Evolutionary conservation across 2,797 vertebrate genomes (phyloP).

Genomic region (Galagoides demidoff): DNA sequence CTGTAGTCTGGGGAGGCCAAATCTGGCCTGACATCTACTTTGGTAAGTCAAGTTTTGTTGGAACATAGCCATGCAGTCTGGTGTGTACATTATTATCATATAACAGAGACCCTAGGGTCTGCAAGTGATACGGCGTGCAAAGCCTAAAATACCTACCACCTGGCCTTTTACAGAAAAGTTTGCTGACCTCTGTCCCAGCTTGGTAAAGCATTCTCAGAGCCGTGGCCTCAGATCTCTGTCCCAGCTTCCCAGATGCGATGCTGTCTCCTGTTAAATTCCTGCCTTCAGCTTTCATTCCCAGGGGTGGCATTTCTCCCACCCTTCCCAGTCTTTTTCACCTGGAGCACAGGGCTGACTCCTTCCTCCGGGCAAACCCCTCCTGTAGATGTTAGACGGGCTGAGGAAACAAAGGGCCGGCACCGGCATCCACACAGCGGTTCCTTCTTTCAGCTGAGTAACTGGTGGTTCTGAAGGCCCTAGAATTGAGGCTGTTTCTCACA

Average conservation of each 20-base stretch:
- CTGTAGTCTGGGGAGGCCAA: fast-evolving
- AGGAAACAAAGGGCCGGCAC: fast-evolving
- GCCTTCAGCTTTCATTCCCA: neutral
- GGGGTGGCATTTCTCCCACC: fast-evolving
- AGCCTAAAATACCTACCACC: neutral
- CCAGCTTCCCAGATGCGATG: neutral
- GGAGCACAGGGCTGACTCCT: neutral
- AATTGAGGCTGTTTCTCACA: neutral
- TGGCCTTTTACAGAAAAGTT: neutral
- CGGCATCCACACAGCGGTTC: fast-evolving
- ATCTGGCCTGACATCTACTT: neutral
- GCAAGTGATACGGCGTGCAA: neutral
- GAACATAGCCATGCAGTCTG: neutral
- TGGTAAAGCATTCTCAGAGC: neutral
- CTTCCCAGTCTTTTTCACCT: neutral
- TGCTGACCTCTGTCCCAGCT: neutral
- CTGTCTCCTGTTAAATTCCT: neutral
- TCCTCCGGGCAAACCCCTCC: neutral
- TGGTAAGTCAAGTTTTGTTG: too few relatives aligned
- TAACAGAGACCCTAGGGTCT: neutral
- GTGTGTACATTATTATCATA: neutral
- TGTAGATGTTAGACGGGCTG: too few relatives aligned
- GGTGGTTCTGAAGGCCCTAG: neutral
- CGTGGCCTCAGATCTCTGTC: neutral
- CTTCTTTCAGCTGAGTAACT: neutral